Percentiles rank a stretch among this genome's conserved stretches.
These are phyloP conservation scores for Anoplophora glabripennis DNA, from an alignment of 1,140 invertebrate species.

Conservation along the genomic window DNA sequence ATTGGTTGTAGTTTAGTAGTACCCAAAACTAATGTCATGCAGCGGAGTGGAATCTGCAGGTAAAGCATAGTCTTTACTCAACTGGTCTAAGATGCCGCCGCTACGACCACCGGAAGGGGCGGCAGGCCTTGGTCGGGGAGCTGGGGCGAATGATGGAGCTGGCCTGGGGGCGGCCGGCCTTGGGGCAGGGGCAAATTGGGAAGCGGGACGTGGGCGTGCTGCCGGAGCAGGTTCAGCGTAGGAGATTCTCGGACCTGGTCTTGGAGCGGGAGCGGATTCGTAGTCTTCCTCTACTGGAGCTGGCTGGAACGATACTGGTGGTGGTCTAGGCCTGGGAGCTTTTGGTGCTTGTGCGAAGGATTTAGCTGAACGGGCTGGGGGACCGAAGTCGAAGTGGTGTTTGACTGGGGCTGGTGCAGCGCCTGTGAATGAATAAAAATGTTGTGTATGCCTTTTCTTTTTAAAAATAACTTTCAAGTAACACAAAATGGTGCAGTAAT, in stretches of 20 bases:
- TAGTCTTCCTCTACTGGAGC: neutral
- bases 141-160: constrained; percentile 1
- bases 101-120: neutral
- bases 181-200: constrained; percentile 38
- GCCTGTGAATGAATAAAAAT: constrained; percentile 8
- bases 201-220: constrained; percentile 18
- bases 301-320: neutral
- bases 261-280: constrained; percentile 26
- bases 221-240: constrained; percentile 8
- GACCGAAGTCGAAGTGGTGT: constrained; percentile 35
- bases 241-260: constrained; percentile 37
- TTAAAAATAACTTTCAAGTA: too few relatives aligned
- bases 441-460: too few relatives aligned
- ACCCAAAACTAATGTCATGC: constrained; percentile 77
- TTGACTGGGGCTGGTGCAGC: constrained; percentile 17
- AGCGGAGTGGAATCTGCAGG: constrained; percentile 63
- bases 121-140: neutral
- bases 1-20: constrained; percentile 35
- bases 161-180: constrained; percentile 28
- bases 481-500: too few relatives aligned
- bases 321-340: constrained; percentile 6
- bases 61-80: constrained; percentile 75
- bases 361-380: constrained; percentile 29
- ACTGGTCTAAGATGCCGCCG: constrained; percentile 67
- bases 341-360: constrained; percentile 23